Percentiles rank a stretch among this genome's conserved stretches.
Evolutionary conservation across 1,140 invertebrate genomes (phyloP).

Genomic region (Lasaia peninsularis): DNA sequence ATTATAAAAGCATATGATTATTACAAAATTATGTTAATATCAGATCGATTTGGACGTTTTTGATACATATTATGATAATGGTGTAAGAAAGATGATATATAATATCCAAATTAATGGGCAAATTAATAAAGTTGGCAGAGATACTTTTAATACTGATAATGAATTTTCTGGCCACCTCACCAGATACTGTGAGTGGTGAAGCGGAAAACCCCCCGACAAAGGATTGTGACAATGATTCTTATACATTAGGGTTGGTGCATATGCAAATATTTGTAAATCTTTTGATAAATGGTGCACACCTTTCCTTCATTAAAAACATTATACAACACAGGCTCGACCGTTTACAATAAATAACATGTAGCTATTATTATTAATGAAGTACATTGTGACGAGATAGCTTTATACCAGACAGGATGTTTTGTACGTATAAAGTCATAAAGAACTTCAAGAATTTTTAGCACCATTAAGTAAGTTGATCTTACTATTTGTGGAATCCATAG

Average conservation of each 20-base stretch:
- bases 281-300: slow-evolving; percentile 11
- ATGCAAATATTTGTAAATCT: slow-evolving; percentile 19
- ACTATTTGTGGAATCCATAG: slow-evolving; percentile 5
- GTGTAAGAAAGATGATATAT: too few species aligned
- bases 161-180: slow-evolving; percentile 22
- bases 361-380: slow-evolving; percentile 15
- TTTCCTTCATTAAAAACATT: slow-evolving; percentile 1
- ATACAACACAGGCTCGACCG: neutral
- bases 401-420: slow-evolving; percentile 13
- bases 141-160: slow-evolving; percentile 3
- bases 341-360: slow-evolving; percentile 8
- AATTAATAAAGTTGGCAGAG: neutral
- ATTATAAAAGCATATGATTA: too few species aligned
- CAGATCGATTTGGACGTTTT: too few species aligned
- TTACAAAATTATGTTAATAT: too few species aligned
- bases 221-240: slow-evolving; percentile 61
- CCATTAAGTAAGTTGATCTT: slow-evolving; percentile 12
- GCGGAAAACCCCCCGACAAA: slow-evolving; percentile 68
- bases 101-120: too few species aligned
- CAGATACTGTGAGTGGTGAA: slow-evolving; percentile 57
- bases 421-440: neutral
- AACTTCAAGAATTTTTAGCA: slow-evolving; percentile 10
- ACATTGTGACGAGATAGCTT: slow-evolving; percentile 17
- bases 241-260: slow-evolving; percentile 45
- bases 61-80: too few species aligned